Conservation (phyloP, 2,113 vertebrate genomes). For the Thomomys bottae region DNA sequence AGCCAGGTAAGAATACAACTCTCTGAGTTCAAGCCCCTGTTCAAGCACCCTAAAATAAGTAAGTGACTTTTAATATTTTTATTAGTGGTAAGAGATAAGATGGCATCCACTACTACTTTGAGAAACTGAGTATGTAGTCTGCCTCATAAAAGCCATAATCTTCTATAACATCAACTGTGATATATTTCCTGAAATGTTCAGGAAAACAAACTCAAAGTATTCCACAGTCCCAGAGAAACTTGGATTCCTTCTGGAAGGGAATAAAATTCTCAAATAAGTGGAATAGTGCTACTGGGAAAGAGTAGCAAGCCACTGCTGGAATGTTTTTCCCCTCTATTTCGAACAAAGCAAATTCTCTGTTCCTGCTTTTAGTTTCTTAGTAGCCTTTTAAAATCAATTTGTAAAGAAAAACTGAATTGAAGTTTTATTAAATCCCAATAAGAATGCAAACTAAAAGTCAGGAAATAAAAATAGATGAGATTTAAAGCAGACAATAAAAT, state of each 20-base stretch:
- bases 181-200: too few species aligned
- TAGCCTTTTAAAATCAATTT: conserved; percentile 45
- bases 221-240: background rate
- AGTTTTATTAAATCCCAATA: conserved; percentile 55
- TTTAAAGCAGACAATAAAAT: conserved; percentile 62
- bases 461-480: conserved; percentile 61
- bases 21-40: too few species aligned
- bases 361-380: background rate
- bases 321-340: background rate
- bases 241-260: background rate
- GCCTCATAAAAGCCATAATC: background rate
- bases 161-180: background rate
- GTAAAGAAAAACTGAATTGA: conserved; percentile 55
- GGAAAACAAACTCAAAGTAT: background rate
- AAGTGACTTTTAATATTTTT: background rate
- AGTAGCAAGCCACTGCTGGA: too few species aligned
- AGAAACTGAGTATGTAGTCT: background rate
- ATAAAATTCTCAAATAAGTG: background rate
- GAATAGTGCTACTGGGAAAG: background rate
- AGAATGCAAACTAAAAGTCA: conserved; percentile 70
- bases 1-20: too few species aligned
- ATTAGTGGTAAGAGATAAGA: background rate
- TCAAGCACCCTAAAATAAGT: too few species aligned
- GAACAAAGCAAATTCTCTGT: background rate
- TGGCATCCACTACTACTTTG: background rate